Percentiles rank a stretch among this genome's conserved stretches.
phyloP scores from a whole-genome alignment of 2,888 invertebrate genomes.

The Limnephilus rhombicus region DNA sequence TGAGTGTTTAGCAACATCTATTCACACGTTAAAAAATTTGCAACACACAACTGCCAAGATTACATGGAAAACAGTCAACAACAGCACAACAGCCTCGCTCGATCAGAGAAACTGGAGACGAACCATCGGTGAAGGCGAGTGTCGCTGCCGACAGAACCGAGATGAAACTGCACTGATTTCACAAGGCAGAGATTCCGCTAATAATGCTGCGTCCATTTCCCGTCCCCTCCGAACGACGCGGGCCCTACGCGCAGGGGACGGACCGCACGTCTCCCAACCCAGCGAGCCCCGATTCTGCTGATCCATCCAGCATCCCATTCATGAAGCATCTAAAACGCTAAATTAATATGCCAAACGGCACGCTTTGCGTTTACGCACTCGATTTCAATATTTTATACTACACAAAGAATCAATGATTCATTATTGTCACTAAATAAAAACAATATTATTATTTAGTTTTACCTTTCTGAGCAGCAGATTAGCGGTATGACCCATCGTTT shows the following conservation, averaged over 20 bases:
- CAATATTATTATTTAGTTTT: not conserved
- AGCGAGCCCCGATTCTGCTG: not conserved
- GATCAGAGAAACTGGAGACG: not conserved
- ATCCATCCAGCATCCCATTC: not conserved
- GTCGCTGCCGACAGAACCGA: not conserved
- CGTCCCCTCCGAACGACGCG: conserved; percentile 21
- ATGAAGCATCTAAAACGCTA: not conserved
- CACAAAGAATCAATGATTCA: no score
- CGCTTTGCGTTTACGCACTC: no score
- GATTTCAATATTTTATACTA: no score
- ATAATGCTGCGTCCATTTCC: not conserved
- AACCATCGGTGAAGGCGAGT: not conserved
- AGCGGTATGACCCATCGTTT: not conserved
- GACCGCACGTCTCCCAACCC: not conserved
- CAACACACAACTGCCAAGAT: not conserved
- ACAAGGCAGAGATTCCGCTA: conserved; percentile 1
- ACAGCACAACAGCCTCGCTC: no score
- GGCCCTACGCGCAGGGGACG: not conserved
- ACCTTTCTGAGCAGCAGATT: not conserved
- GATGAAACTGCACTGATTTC: not conserved
- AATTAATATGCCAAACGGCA: not conserved
- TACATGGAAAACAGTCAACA: not conserved
- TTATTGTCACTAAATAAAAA: no score
- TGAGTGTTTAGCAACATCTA: not conserved
- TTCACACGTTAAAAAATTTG: not conserved